phyloP scores from a whole-genome alignment of 2,888 invertebrate species.

The Chelonus formosanus region DNA sequence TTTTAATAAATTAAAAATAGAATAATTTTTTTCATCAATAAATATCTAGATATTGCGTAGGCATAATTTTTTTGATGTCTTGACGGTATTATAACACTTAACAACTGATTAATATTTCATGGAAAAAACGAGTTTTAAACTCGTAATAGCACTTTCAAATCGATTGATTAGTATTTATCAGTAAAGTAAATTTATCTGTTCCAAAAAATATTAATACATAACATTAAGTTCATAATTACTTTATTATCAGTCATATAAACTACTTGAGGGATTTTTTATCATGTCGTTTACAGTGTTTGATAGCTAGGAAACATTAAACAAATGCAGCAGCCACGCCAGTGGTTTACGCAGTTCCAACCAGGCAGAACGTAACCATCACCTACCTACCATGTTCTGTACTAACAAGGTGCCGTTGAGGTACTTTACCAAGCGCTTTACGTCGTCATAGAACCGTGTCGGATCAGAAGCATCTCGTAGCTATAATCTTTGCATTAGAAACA shows the following conservation, averaged over 20 bases:
- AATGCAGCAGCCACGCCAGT: too few species aligned
- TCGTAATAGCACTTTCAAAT: slow-evolving; percentile 14
- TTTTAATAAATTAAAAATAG: not conserved
- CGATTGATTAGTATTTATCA: not conserved
- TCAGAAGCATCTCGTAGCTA: slow-evolving; percentile 12
- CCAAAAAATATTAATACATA: too few species aligned
- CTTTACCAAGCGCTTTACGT: slow-evolving; percentile 27
- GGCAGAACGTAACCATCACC: slow-evolving; percentile 21
- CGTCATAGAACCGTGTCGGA: slow-evolving; percentile 31
- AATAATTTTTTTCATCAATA: too few species aligned
- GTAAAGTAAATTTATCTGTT: too few species aligned
- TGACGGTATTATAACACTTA: slow-evolving; percentile 4
- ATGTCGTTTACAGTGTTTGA: too few species aligned
- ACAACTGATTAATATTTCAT: slow-evolving; percentile 4
- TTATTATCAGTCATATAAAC: too few species aligned
- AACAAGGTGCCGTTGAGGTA: slow-evolving; percentile 46
- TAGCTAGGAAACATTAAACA: too few species aligned
- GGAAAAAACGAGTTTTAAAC: slow-evolving; percentile 7
- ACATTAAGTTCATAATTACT: too few species aligned
- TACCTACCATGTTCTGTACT: slow-evolving; percentile 37
- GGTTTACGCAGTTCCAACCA: slow-evolving; percentile 1
- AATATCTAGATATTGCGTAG: too few species aligned
- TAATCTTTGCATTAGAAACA: slow-evolving; percentile 22
- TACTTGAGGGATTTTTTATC: too few species aligned
- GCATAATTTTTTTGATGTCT: not conserved